Base-by-base conservation (phyloP, 2,888 invertebrate genomes). In the Ornithoptera priamus region DNA sequence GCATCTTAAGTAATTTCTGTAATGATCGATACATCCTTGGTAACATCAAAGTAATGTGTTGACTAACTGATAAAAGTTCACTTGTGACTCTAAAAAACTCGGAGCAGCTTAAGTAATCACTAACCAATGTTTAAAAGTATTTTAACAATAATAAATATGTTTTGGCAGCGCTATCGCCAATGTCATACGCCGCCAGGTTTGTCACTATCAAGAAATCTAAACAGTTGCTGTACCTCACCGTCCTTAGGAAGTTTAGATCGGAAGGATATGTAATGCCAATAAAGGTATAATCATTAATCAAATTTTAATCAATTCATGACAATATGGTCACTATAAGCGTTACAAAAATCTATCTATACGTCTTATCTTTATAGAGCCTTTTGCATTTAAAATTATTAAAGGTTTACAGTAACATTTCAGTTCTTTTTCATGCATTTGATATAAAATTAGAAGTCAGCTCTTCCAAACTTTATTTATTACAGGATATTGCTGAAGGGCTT, bases 131-230 rank as follows among this genome's bases (percentile, higher is more conserved):
- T 50, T 50, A 17, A 50, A 50, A 17, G 12, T 15, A 15, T 50
- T 18, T 50, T 50, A 50, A 10, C 6, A 39, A 39, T 39, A 1
- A 10, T 39, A 8, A 6, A 17, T 18, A 50, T 50, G 15, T 17
- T 42, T 61, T 58, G 20, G 57, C 83, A 96, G 96, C 82, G 42
- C 89, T 97, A 81, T 94, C 94, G 0, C 95, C 96, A 0, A 93
- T 96, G 85, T 93, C 95, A 70, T 97, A 97, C 79, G 92, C 96
- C 0, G 93, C 94, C 65, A 93, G 95, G 58, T 94, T 95, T 79
- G 95, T 96, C 0, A 93, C 91, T 69, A 85, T 96, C 18, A 94
- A 94, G 63, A 94, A 94, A 72, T 93, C 94, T 0, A 93, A 93
- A 65, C 92, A 91, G 72, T 75, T 93, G 17, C 82, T 93, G 0